phyloP scores from a whole-genome alignment of 1,140 invertebrate genomes.

The Glossosoma conforme region DNA sequence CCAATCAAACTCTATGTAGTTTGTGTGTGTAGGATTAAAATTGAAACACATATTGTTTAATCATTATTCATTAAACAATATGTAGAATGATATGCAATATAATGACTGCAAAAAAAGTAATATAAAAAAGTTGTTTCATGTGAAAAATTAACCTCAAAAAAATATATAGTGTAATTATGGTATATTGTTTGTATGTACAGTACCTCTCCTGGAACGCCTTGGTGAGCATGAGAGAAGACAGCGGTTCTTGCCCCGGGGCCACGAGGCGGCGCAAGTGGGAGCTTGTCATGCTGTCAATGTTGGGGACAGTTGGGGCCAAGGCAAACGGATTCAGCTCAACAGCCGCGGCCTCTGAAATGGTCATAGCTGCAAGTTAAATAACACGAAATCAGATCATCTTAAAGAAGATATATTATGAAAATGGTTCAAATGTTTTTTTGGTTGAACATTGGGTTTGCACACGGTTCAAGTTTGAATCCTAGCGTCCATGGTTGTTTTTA shows the following conservation, averaged over 20 bases:
- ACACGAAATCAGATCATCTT: too few relatives aligned
- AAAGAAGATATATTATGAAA: constrained; percentile 1
- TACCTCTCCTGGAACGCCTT: constrained; percentile 33
- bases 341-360: constrained; percentile 26
- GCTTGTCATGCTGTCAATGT: constrained; percentile 26
- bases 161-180: too few relatives aligned
- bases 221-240: constrained; percentile 34
- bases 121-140: too few relatives aligned
- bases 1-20: too few relatives aligned
- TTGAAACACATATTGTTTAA: too few relatives aligned
- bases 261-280: constrained; percentile 36
- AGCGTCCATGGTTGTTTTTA: neutral
- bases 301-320: constrained; percentile 32
- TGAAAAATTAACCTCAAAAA: too few relatives aligned
- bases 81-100: too few relatives aligned
- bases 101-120: too few relatives aligned
- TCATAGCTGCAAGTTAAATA: neutral
- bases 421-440: too few relatives aligned
- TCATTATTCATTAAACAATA: too few relatives aligned
- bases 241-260: constrained; percentile 11
- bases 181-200: neutral
- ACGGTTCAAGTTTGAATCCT: neutral
- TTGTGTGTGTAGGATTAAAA: too few relatives aligned
- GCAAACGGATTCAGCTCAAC: constrained; percentile 42
- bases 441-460: too few relatives aligned